A percentile compares a stretch with the other conserved stretches of the same genome.
Conservation (phyloP, 1,140 invertebrate genomes). For the Arion vulgaris region DNA sequence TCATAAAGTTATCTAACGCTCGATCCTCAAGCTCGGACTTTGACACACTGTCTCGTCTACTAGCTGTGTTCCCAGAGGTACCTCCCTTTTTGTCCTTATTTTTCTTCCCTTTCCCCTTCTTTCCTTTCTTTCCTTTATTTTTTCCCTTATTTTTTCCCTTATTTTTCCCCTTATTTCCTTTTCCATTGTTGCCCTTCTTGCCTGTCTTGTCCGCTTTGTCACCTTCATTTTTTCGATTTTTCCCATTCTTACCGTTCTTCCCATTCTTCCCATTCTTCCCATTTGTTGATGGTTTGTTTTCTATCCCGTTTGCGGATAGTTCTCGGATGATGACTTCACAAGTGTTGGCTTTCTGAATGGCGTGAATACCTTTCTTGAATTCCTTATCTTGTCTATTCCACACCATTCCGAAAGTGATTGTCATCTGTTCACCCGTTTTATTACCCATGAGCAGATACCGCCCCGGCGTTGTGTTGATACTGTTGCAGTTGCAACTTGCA, state of each 20-base stretch:
- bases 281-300: neutral
- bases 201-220: constrained; percentile 13
- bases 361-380: constrained; percentile 48
- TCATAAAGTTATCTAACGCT: constrained; percentile 6
- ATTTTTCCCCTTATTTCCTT: no score
- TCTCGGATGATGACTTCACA: constrained; percentile 42
- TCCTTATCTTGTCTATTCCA: constrained; percentile 52
- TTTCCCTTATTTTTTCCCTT: constrained; percentile 20
- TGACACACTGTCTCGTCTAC: neutral
- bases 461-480: constrained; percentile 55
- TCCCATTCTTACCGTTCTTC: no score
- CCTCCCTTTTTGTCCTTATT: constrained; percentile 10
- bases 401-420: constrained; percentile 51
- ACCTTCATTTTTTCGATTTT: neutral
- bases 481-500: constrained; percentile 70
- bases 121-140: constrained; percentile 6
- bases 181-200: neutral
- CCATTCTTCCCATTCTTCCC: no score
- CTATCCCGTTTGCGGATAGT: neutral
- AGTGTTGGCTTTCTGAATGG: constrained; percentile 46
- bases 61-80: neutral
- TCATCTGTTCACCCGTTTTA: constrained; percentile 63
- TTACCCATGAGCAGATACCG: constrained; percentile 76
- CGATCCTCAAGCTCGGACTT: constrained; percentile 2
- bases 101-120: constrained; percentile 3